A percentile compares a stretch with the other conserved stretches of the same genome.
Conservation (phyloP, 2,888 invertebrate genomes). For the Anthrax anthrax region DNA sequence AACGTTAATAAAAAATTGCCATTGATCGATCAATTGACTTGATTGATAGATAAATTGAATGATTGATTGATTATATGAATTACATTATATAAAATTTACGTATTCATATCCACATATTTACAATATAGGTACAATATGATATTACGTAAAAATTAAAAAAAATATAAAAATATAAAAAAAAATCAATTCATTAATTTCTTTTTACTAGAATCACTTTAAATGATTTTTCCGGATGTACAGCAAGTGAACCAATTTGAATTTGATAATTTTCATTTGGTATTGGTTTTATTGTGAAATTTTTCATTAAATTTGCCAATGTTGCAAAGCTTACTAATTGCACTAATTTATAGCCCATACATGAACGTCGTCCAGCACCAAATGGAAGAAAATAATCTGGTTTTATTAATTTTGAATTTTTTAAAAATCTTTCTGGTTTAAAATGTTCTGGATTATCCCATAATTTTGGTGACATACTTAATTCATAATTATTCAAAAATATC, state of each 20-base stretch:
- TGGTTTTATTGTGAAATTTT: conserved; percentile 39
- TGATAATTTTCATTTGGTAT: conserved; percentile 35
- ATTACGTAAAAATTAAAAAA: no score
- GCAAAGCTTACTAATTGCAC: conserved; percentile 45
- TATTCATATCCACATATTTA: no score
- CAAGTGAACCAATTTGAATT: conserved; percentile 41
- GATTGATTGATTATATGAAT: no score
- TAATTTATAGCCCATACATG: conserved; percentile 55
- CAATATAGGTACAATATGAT: no score
- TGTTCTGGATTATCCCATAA: conserved; percentile 45
- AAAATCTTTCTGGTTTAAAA: conserved; percentile 47
- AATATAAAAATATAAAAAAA: no score
- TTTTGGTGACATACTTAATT: conserved; percentile 45
- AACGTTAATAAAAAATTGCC: no score
- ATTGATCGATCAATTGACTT: no score
- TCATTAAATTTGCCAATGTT: conserved; percentile 39
- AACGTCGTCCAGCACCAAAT: conserved; percentile 48
- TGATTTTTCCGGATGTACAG: conserved; percentile 35
- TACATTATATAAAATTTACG: no score
- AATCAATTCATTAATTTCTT: neutral
- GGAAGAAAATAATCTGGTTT: conserved; percentile 53
- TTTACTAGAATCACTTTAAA: conserved; percentile 36
- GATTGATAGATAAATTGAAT: no score
- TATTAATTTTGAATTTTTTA: conserved; percentile 38
- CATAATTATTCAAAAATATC: conserved; percentile 52